Evolutionary conservation across 2,797 vertebrate species (phyloP).

Genomic region (Gadopsis marmoratus): DNA sequence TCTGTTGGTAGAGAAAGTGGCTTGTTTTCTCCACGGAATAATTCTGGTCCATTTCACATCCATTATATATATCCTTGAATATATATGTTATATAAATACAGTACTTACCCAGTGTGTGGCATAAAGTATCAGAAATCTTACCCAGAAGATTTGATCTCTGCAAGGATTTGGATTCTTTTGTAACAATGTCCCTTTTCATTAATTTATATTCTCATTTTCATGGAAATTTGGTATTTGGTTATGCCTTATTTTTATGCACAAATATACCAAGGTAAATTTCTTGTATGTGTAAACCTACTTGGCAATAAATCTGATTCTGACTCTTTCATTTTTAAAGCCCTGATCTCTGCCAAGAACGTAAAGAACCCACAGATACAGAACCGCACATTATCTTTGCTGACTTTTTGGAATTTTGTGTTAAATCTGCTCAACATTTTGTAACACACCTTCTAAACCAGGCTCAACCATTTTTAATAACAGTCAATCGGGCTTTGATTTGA

Average conservation of each 20-base stretch:
- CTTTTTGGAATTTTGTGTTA: neutral
- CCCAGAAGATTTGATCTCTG: conserved; percentile 11
- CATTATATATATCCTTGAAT: conserved; percentile 60
- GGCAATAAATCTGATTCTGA: too few relatives aligned
- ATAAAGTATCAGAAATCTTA: conserved; percentile 14
- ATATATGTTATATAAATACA: conserved; percentile 67
- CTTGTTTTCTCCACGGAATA: conserved; percentile 62
- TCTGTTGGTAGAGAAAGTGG: conserved; percentile 71
- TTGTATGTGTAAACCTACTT: too few relatives aligned
- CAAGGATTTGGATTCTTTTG: neutral
- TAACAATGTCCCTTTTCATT: neutral
- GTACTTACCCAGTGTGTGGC: conserved; percentile 52
- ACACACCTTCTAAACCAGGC: neutral
- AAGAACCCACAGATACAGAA: neutral
- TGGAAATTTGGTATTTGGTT: conserved; percentile 3
- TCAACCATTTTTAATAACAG: neutral
- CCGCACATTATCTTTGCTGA: neutral
- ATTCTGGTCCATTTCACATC: conserved; percentile 69
- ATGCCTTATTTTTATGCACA: neutral
- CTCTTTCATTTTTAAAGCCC: too few relatives aligned
- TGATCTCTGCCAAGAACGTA: neutral
- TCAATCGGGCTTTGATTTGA: neutral
- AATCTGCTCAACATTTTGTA: neutral
- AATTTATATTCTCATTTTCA: neutral
- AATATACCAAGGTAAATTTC: too few relatives aligned